Evolutionary conservation across 2,888 invertebrate species (phyloP).

Genomic region (Thelaira solivaga): DNA sequence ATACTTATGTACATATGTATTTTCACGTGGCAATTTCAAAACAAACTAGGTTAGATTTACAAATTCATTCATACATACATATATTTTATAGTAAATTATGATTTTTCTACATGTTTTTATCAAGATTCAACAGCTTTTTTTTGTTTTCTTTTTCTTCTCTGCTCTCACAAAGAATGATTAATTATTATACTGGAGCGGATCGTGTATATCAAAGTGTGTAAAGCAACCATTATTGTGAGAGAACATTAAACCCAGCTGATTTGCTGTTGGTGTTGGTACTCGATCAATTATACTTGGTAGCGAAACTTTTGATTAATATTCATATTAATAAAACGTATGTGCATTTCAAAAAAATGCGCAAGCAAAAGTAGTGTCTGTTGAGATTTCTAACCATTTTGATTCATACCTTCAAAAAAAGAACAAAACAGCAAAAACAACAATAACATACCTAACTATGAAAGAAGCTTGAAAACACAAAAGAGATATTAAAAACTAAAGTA

Average conservation of each 20-base stretch:
- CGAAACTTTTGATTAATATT: too few relatives aligned
- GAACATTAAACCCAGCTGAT: conserved; percentile 45
- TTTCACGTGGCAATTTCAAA: too few relatives aligned
- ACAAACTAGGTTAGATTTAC: conserved; percentile 32
- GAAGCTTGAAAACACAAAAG: conserved; percentile 41
- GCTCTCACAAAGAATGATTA: conserved; percentile 14
- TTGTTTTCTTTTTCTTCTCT: neutral
- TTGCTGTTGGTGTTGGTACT: neutral
- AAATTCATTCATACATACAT: too few relatives aligned
- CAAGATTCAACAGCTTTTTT: conserved; percentile 36
- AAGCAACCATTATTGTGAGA: conserved; percentile 52
- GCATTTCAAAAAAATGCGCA: too few relatives aligned
- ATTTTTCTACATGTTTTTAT: conserved; percentile 49
- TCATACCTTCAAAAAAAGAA: conserved; percentile 21
- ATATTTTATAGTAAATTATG: conserved; percentile 42
- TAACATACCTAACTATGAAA: conserved; percentile 22
- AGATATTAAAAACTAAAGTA: neutral
- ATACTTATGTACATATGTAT: too few relatives aligned
- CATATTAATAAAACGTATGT: too few relatives aligned
- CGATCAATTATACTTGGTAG: too few relatives aligned
- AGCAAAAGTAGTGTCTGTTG: neutral
- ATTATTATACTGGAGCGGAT: neutral
- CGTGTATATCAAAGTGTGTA: neutral
- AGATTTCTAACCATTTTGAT: conserved; percentile 69
- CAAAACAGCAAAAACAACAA: conserved; percentile 17